These are phyloP conservation scores for Callipepla squamata DNA, from an alignment of 2,113 vertebrate genomes.

Conservation along the genomic window DNA sequence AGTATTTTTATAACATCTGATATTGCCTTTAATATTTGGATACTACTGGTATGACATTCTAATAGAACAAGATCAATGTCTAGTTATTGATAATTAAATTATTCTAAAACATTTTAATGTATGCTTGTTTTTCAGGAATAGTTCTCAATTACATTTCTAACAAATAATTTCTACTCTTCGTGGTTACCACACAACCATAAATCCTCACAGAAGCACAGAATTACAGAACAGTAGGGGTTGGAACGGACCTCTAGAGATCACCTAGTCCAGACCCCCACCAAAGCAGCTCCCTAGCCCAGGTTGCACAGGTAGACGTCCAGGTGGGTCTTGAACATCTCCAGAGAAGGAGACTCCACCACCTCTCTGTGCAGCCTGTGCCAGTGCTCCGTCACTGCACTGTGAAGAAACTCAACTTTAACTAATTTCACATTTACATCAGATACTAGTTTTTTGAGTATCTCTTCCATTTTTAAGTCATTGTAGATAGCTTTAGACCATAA, in stretches of 20 bases:
- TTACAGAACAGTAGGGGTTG: no score
- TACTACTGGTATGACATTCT: neutral
- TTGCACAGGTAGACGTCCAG: no score
- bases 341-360: no score
- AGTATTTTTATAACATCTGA: neutral
- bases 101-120: neutral
- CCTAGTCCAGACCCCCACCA: no score
- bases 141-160: neutral
- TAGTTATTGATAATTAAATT: neutral
- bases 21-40: slow-evolving; percentile 10
- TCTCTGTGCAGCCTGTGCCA: no score
- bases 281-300: no score
- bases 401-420: neutral
- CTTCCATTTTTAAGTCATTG: neutral
- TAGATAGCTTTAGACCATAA: neutral
- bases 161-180: neutral
- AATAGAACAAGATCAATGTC: neutral
- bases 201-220: neutral
- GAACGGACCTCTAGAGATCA: no score
- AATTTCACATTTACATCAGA: neutral
- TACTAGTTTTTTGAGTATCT: neutral
- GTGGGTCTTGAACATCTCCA: no score
- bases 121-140: neutral
- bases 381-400: no score
- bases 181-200: neutral